These are phyloP conservation scores for Drosophila mayaguana DNA, from an alignment of 2,888 invertebrate species.

Conservation along the genomic window DNA sequence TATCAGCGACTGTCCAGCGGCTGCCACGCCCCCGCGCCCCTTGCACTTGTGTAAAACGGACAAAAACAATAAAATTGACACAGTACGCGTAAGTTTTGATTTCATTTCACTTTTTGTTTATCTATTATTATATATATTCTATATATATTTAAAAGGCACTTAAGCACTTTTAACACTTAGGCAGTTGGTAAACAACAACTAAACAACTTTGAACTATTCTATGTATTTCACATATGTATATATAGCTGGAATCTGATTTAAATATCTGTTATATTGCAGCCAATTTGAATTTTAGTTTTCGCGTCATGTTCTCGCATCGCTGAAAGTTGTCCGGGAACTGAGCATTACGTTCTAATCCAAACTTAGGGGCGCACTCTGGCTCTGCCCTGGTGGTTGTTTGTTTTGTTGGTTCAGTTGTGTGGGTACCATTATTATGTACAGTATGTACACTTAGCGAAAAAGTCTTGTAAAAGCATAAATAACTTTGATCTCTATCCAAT, in stretches of 20 bases:
- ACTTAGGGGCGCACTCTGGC: conserved; percentile 50
- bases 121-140: neutral
- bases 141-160: neutral
- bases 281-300: neutral
- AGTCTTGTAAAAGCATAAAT: too few relatives aligned
- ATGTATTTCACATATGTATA: neutral
- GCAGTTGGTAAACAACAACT: conserved; percentile 4
- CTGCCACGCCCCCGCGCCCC: conserved; percentile 47
- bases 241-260: neutral
- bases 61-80: conserved; percentile 59
- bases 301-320: conserved; percentile 60
- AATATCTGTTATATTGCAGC: neutral
- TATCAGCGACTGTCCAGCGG: conserved; percentile 82
- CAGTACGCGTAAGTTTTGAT: conserved; percentile 32
- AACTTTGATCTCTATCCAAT: too few relatives aligned
- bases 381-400: conserved; percentile 57
- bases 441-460: conserved; percentile 14
- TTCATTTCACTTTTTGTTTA: conserved; percentile 57
- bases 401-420: conserved; percentile 28
- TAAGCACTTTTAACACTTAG: neutral
- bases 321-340: conserved; percentile 79
- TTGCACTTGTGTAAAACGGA: conserved; percentile 46
- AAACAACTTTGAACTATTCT: neutral
- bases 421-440: conserved; percentile 11
- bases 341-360: conserved; percentile 69